Evolutionary conservation across 1,140 invertebrate genomes (phyloP).

Genomic region (Platyura marginata): DNA sequence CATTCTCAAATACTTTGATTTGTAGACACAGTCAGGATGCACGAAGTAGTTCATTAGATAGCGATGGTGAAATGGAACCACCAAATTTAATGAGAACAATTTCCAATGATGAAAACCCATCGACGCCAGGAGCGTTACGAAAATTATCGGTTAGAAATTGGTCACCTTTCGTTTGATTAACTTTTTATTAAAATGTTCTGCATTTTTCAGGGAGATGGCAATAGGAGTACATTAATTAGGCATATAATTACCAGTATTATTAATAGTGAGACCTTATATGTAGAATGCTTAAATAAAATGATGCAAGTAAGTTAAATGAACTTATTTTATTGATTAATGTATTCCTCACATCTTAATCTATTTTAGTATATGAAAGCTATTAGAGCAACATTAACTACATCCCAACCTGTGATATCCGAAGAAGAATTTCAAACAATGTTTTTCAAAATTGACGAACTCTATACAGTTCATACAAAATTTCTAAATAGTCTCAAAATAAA

Average conservation of each 20-base stretch:
- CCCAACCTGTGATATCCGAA: conserved; percentile 72
- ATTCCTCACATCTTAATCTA: conserved; percentile 5
- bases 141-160: conserved; percentile 15
- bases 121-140: conserved; percentile 18
- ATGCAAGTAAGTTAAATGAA: conserved; percentile 43
- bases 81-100: conserved; percentile 15
- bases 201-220: neutral
- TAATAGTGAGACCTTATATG: conserved; percentile 76
- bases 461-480: conserved; percentile 64
- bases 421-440: conserved; percentile 84
- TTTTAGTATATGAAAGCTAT: conserved; percentile 82
- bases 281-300: conserved; percentile 74
- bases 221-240: conserved; percentile 33
- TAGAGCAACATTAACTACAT: conserved; percentile 66
- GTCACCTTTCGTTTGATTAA: too few relatives aligned
- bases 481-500: conserved; percentile 44
- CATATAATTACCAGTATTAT: conserved; percentile 76
- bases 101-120: conserved; percentile 17
- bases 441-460: conserved; percentile 78
- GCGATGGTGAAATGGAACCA: conserved; percentile 24
- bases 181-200: too few relatives aligned
- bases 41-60: conserved; percentile 26
- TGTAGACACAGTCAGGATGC: conserved; percentile 23
- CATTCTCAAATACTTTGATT: too few relatives aligned
- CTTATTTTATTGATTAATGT: neutral